Conservation (phyloP, 2,888 invertebrate genomes). For the Toxonevra muliebris region DNA sequence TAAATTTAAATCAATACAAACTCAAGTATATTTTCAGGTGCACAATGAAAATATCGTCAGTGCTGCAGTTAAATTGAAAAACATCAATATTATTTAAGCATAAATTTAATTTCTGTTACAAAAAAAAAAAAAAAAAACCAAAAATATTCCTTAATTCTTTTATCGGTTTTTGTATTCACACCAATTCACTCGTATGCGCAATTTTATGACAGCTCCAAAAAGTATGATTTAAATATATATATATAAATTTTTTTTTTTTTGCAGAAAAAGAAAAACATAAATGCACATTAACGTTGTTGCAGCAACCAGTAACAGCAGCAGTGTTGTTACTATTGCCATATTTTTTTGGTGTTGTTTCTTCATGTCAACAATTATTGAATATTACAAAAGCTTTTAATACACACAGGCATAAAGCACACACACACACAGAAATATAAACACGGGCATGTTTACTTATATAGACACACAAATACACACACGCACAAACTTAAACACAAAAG, state of each 20-base stretch:
- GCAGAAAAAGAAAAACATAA: neutral
- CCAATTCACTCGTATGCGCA: neutral
- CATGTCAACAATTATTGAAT: conserved; percentile 33
- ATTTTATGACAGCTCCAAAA: neutral
- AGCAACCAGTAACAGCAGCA: neutral
- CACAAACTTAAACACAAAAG: neutral
- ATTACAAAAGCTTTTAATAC: conserved; percentile 28
- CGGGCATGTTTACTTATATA: neutral
- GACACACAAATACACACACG: neutral
- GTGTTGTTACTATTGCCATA: neutral
- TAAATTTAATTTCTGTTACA: too few relatives aligned
- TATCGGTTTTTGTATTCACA: too few relatives aligned
- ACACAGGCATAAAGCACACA: conserved; percentile 15
- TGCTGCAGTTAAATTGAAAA: too few relatives aligned
- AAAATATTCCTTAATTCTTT: too few relatives aligned
- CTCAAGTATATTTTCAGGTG: too few relatives aligned
- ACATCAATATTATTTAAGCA: too few relatives aligned
- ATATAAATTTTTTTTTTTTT: neutral
- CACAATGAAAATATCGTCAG: too few relatives aligned
- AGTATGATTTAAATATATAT: neutral
- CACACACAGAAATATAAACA: neutral
- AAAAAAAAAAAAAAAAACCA: too few relatives aligned
- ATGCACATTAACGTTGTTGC: conserved; percentile 20
- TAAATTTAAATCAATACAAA: too few relatives aligned
- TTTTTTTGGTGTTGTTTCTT: neutral